Conservation (phyloP, 2,797 vertebrate species). For the Alca torda region DNA sequence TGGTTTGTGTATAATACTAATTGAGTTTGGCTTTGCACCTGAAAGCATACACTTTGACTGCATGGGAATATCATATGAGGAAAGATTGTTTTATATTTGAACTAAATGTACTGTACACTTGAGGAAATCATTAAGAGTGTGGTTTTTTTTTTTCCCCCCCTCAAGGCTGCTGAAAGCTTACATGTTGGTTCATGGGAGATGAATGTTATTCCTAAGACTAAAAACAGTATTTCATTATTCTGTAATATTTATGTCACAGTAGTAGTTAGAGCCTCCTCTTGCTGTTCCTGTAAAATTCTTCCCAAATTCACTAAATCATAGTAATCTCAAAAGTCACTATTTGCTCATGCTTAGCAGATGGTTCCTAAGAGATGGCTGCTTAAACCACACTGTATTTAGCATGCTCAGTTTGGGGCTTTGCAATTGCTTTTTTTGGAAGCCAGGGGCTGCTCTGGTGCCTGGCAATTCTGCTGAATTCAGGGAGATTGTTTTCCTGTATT, state of each 20-base stretch:
- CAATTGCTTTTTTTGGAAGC: slow-evolving; percentile 66
- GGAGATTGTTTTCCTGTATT: background rate
- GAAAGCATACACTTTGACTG: slow-evolving; percentile 39
- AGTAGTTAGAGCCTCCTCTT: background rate
- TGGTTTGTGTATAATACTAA: slow-evolving; percentile 54
- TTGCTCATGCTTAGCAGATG: slow-evolving; percentile 55
- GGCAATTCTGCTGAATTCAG: slow-evolving; percentile 7
- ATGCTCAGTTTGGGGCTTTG: slow-evolving; percentile 48
- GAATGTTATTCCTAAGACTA: background rate
- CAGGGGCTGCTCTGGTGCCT: slow-evolving; percentile 66
- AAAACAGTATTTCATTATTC: slow-evolving; percentile 21
- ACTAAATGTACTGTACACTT: slow-evolving; percentile 27
- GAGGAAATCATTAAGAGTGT: background rate
- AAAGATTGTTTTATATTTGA: slow-evolving; percentile 11
- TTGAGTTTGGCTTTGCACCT: slow-evolving; percentile 68
- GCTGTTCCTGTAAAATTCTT: slow-evolving; percentile 26
- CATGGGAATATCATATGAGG: slow-evolving; percentile 9
- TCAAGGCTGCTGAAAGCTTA: slow-evolving; percentile 3
- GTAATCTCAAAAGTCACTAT: slow-evolving; percentile 56
- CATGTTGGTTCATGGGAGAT: background rate
- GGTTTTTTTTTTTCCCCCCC: background rate
- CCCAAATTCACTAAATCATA: slow-evolving; percentile 17
- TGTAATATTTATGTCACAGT: background rate
- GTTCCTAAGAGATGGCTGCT: slow-evolving; percentile 60
- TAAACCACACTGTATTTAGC: slow-evolving; percentile 21